Percentiles rank a stretch among this genome's conserved stretches.
These are phyloP conservation scores for Picathartes gymnocephalus DNA, from an alignment of 2,113 vertebrate genomes.

Conservation along the genomic window DNA sequence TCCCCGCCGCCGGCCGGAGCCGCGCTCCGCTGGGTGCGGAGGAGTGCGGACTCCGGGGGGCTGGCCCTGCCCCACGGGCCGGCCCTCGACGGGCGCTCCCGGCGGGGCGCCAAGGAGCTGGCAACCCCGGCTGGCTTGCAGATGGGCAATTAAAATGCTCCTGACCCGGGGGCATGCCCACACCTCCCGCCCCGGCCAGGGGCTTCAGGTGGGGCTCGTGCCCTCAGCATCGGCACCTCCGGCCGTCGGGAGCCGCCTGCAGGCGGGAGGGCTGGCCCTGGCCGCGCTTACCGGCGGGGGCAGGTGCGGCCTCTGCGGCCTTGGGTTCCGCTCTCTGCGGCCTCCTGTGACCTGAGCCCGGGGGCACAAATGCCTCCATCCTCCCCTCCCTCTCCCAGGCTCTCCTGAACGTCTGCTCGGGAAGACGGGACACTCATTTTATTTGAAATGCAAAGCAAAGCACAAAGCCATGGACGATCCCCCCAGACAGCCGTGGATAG, in stretches of 20 bases:
- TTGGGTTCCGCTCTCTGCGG: neutral
- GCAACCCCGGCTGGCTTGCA: neutral
- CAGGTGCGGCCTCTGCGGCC: neutral
- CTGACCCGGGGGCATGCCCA: accelerated
- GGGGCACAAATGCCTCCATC: neutral
- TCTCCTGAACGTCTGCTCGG: neutral
- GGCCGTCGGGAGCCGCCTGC: neutral
- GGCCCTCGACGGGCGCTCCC: neutral
- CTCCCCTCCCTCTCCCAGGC: no score
- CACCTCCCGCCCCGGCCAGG: neutral
- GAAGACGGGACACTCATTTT: neutral
- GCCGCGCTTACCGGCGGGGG: neutral
- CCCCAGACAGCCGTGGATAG: neutral
- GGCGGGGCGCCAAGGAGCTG: neutral
- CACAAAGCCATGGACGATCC: neutral
- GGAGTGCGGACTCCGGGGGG: neutral
- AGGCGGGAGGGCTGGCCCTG: neutral
- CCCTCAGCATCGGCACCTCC: neutral
- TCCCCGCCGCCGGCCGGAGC: neutral
- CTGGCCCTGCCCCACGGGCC: neutral
- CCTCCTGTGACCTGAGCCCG: neutral
- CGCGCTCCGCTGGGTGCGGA: neutral
- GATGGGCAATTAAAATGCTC: neutral
- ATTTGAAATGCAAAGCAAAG: neutral
- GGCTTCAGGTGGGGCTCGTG: neutral